Percentiles rank a stretch among this genome's conserved stretches.
phyloP scores from a whole-genome alignment of 2,888 invertebrate species.

The Tridacna crocea region DNA sequence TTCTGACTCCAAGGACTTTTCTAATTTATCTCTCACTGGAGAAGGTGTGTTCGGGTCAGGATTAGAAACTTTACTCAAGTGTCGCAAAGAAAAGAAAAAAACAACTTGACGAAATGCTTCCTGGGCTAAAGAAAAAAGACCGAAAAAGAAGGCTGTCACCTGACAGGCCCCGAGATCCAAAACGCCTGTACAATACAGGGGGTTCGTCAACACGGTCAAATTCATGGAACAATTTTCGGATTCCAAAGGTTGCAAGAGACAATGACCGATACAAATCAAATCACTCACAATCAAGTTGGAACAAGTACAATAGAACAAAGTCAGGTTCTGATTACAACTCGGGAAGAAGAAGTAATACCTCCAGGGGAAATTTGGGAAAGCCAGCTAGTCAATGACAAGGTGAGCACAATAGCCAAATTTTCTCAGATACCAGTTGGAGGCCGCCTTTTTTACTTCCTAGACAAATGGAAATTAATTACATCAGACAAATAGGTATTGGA shows the following conservation, averaged over 20 bases:
- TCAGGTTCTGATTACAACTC: background rate
- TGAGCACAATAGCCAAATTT: constrained; percentile 29
- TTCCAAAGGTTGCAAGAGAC: constrained; percentile 22
- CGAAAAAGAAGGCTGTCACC: constrained; percentile 28
- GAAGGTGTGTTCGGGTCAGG: constrained; percentile 27
- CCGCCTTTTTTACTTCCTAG: constrained; percentile 16
- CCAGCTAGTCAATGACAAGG: constrained; percentile 29
- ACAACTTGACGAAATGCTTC: too few species aligned
- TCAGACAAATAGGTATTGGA: constrained; percentile 36
- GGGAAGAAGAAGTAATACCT: constrained; percentile 1
- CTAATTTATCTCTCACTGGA: constrained; percentile 9
- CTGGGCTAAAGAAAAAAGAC: constrained; percentile 18
- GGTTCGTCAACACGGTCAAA: background rate
- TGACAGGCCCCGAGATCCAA: background rate
- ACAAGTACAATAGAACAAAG: background rate
- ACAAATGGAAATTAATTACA: constrained; percentile 18
- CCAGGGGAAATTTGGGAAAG: background rate
- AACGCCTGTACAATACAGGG: background rate
- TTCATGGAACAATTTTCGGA: constrained; percentile 33
- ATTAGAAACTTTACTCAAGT: constrained; percentile 20
- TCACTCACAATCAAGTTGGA: background rate
- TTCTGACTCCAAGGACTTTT: background rate
- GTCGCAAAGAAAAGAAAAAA: constrained; percentile 29
- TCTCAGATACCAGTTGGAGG: constrained; percentile 32
- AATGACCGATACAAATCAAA: background rate